Percentiles rank a stretch among this genome's conserved stretches.
Evolutionary conservation across 2,888 invertebrate genomes (phyloP).

Genomic region (Atethmia centrago): DNA sequence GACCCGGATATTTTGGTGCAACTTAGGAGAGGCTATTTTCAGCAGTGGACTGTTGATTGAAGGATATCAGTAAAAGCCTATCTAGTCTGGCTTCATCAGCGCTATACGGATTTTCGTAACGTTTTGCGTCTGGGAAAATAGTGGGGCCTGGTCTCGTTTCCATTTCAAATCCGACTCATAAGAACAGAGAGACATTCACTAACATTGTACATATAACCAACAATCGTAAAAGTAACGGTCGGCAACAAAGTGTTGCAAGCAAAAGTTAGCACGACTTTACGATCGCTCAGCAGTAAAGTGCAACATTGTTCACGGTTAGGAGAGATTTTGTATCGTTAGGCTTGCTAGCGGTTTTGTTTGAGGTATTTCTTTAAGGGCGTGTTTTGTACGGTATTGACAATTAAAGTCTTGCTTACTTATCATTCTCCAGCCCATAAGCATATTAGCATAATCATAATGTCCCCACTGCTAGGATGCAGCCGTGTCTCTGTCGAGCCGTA

Average conservation of each 20-base stretch:
- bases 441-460: too few relatives aligned
- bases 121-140: too few relatives aligned
- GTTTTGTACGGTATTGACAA: neutral
- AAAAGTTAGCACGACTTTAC: constrained; percentile 58
- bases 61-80: neutral
- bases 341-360: constrained; percentile 20
- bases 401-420: neutral
- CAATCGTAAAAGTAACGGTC: constrained; percentile 46
- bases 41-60: neutral
- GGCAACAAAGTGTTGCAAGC: constrained; percentile 55
- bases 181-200: constrained; percentile 17
- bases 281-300: constrained; percentile 47
- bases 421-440: too few relatives aligned
- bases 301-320: constrained; percentile 50
- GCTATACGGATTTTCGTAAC: neutral
- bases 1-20: too few relatives aligned
- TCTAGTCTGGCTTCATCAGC: too few relatives aligned
- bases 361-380: neutral
- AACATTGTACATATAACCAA: constrained; percentile 55
- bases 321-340: constrained; percentile 43
- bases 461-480: too few relatives aligned
- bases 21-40: too few relatives aligned
- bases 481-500: too few relatives aligned
- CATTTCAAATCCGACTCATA: constrained; percentile 30
- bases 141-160: neutral